A percentile compares a stretch with the other conserved stretches of the same genome.
Evolutionary conservation across 2,797 vertebrate species (phyloP).

Genomic region (Bradypodion pumilum): DNA sequence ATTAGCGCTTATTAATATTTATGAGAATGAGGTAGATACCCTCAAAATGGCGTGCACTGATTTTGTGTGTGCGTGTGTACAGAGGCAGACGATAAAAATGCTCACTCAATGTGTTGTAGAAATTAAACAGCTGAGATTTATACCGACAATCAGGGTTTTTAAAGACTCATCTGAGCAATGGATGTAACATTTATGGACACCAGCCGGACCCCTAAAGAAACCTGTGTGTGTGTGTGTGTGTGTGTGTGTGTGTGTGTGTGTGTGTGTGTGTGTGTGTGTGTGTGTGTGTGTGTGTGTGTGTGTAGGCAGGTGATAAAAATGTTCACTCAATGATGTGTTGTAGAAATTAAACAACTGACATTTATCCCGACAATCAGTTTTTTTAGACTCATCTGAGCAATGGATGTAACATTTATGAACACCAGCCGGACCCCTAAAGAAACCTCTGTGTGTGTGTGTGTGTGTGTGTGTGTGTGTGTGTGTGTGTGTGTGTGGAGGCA

Average conservation of each 20-base stretch:
- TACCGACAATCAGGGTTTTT: background rate
- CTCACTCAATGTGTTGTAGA: background rate
- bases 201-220: no score
- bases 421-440: no score
- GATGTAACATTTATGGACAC: background rate
- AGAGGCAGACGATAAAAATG: background rate
- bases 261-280: no score
- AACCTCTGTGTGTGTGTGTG: no score
- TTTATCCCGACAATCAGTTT: background rate
- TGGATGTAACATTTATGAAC: background rate
- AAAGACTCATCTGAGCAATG: background rate
- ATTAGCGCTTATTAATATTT: slow-evolving; percentile 82
- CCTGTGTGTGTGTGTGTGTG: no score
- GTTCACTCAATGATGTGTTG: background rate
- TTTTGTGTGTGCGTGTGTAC: no score
- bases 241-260: no score
- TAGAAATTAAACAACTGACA: background rate
- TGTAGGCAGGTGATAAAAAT: background rate
- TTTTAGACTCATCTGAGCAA: background rate
- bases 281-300: no score
- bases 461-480: no score
- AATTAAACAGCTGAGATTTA: background rate
- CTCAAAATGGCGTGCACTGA: background rate
- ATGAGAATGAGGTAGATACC: slow-evolving; percentile 70
- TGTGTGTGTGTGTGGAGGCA: background rate